phyloP scores from a whole-genome alignment of 2,888 invertebrate genomes.

The Asteroscopus sphinx region DNA sequence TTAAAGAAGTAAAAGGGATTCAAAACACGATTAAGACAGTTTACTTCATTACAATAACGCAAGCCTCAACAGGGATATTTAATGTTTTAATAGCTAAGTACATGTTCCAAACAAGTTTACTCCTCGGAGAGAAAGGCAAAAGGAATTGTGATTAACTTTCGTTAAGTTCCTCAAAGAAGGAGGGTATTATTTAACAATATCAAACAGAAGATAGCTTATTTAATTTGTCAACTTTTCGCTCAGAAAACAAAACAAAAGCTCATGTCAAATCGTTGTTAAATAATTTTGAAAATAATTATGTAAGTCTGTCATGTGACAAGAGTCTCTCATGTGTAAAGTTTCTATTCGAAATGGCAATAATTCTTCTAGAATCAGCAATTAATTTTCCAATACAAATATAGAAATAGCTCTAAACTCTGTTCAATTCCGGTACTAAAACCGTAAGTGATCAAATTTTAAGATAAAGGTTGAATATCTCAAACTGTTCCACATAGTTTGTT shows the following conservation, averaged over 20 bases:
- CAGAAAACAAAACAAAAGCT: slow-evolving; percentile 10
- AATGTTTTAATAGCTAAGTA: slow-evolving; percentile 10
- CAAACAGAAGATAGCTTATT: slow-evolving; percentile 33
- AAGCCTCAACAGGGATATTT: slow-evolving; percentile 8
- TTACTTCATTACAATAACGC: slow-evolving; percentile 20
- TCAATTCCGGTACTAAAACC: not conserved
- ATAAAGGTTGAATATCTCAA: slow-evolving; percentile 12
- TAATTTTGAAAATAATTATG: not conserved
- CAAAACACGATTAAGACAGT: slow-evolving; percentile 12
- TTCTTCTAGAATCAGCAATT: too few relatives aligned
- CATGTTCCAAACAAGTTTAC: slow-evolving; percentile 31
- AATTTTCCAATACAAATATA: not conserved
- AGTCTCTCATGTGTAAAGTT: too few relatives aligned
- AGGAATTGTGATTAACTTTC: slow-evolving; percentile 41
- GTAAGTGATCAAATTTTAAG: slow-evolving; percentile 5
- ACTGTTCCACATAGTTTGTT: slow-evolving; percentile 32
- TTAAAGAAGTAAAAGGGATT: slow-evolving; percentile 8
- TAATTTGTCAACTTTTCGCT: slow-evolving; percentile 36
- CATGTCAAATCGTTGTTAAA: slow-evolving; percentile 15
- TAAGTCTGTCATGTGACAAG: not conserved
- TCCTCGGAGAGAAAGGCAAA: slow-evolving; percentile 17
- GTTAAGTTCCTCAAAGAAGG: slow-evolving; percentile 29
- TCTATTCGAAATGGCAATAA: too few relatives aligned
- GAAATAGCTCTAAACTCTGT: slow-evolving; percentile 1
- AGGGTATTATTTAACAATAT: slow-evolving; percentile 28